Evolutionary conservation across 53 echinoderm and acorn worm species (phyloP).

Genomic region (Actinopyga echinites): DNA sequence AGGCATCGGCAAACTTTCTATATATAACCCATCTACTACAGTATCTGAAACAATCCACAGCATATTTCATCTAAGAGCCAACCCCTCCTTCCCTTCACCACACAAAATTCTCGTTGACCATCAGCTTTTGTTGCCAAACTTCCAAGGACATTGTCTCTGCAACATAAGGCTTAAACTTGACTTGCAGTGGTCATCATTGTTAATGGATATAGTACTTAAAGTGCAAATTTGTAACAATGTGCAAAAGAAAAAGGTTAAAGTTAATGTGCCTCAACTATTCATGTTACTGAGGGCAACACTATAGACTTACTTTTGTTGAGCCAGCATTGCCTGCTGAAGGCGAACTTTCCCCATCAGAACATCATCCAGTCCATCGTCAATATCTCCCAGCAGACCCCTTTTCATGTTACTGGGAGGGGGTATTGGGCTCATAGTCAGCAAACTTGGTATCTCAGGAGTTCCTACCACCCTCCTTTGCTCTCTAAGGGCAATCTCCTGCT

Average conservation of each 20-base stretch:
- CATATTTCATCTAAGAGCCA: too few relatives aligned
- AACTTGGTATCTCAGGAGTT: constrained; percentile 3
- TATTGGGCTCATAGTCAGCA: constrained; percentile 7
- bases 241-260: background rate
- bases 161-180: too few relatives aligned
- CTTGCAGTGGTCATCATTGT: too few relatives aligned
- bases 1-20: too few relatives aligned
- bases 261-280: background rate
- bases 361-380: constrained; percentile 29
- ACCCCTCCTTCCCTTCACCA: too few relatives aligned
- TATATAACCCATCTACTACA: too few relatives aligned
- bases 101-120: too few relatives aligned
- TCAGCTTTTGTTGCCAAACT: too few relatives aligned
- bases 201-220: too few relatives aligned
- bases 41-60: too few relatives aligned
- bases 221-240: too few relatives aligned
- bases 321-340: constrained; percentile 81
- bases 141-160: too few relatives aligned
- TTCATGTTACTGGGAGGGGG: background rate
- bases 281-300: background rate
- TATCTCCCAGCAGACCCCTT: constrained; percentile 33
- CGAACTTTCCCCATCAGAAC: constrained; percentile 72
- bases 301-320: constrained; percentile 36
- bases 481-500: constrained; percentile 11
- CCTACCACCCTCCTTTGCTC: background rate